Evolutionary conservation across 2,113 vertebrate species (phyloP).

Genomic region (Blennius ocellaris): DNA sequence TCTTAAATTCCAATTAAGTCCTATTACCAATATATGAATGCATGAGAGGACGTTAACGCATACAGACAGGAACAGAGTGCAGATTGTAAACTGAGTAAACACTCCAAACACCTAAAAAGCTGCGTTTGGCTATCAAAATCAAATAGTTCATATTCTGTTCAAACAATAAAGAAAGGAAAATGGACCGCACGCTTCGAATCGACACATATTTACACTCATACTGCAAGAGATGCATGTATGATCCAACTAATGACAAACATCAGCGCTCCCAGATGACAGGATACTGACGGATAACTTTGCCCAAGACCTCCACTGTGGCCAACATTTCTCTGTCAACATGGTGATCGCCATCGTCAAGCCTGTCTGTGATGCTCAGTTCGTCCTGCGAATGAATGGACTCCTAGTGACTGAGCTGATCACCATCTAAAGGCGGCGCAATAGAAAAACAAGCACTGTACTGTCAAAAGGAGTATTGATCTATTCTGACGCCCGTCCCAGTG

Average conservation of each 20-base stretch:
- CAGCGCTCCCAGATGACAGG: slow-evolving; percentile 24
- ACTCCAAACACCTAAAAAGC: too few relatives aligned
- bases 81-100: too few relatives aligned
- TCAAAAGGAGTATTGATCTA: slow-evolving; percentile 62
- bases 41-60: background rate
- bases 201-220: too few relatives aligned
- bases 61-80: background rate
- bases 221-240: background rate
- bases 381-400: slow-evolving; percentile 41
- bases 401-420: slow-evolving; percentile 50
- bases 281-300: slow-evolving; percentile 43
- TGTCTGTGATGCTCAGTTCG: slow-evolving; percentile 49
- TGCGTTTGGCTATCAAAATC: too few relatives aligned
- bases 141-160: too few relatives aligned
- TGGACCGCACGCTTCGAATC: too few relatives aligned
- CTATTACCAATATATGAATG: too few relatives aligned
- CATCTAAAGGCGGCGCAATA: slow-evolving; percentile 18
- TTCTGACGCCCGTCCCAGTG: slow-evolving; percentile 49
- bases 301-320: slow-evolving; percentile 23
- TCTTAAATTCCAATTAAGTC: too few relatives aligned
- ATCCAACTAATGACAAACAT: slow-evolving; percentile 15
- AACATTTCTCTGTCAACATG: slow-evolving; percentile 40
- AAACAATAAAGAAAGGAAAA: too few relatives aligned
- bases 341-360: slow-evolving; percentile 40
- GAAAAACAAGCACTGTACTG: slow-evolving; percentile 19